A percentile compares a stretch with the other conserved stretches of the same genome.
These are phyloP conservation scores for Chironex yamaguchii DNA, from an alignment of 30 jellyfish, hydroid and myxozoan genomes.

Conservation along the genomic window DNA sequence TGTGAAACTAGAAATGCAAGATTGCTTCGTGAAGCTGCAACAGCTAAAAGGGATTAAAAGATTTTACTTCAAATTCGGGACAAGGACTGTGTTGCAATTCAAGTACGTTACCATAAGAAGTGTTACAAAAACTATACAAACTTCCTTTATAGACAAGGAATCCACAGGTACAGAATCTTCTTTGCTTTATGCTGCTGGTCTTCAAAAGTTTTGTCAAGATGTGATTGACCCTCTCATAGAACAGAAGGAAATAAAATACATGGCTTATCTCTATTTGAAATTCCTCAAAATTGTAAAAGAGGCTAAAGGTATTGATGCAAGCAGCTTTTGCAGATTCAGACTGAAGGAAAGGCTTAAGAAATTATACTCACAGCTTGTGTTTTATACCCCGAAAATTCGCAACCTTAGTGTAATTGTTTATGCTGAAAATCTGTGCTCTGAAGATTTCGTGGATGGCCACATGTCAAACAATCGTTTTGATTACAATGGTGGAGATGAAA, in stretches of 20 bases:
- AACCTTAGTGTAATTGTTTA: conserved; percentile 6
- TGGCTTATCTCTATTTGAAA: not conserved
- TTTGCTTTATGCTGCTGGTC: conserved; percentile 3
- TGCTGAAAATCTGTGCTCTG: conserved; percentile 12
- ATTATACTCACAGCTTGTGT: conserved; percentile 39
- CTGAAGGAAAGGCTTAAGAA: conserved; percentile 16
- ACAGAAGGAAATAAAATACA: not conserved
- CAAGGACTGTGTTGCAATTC: conserved; percentile 72
- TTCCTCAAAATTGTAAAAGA: conserved; percentile 41
- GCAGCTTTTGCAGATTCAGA: conserved; percentile 4
- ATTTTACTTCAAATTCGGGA: conserved; percentile 42
- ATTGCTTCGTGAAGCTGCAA: conserved; percentile 60
- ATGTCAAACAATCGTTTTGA: not conserved
- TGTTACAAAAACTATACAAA: conserved; percentile 27
- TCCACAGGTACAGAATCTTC: too few relatives aligned
- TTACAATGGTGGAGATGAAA: not conserved
- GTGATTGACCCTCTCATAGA: conserved; percentile 8
- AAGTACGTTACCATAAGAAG: conserved; percentile 46
- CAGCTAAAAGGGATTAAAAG: conserved; percentile 15
- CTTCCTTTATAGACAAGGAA: not conserved
- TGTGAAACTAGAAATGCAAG: conserved; percentile 42
- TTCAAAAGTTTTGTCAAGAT: conserved; percentile 25
- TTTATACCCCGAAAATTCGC: conserved; percentile 21
- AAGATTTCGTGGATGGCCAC: conserved; percentile 26
- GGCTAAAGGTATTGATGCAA: conserved; percentile 22